These are phyloP conservation scores for Apotomis turbidana DNA, from an alignment of 2,888 invertebrate genomes.

Conservation along the genomic window DNA sequence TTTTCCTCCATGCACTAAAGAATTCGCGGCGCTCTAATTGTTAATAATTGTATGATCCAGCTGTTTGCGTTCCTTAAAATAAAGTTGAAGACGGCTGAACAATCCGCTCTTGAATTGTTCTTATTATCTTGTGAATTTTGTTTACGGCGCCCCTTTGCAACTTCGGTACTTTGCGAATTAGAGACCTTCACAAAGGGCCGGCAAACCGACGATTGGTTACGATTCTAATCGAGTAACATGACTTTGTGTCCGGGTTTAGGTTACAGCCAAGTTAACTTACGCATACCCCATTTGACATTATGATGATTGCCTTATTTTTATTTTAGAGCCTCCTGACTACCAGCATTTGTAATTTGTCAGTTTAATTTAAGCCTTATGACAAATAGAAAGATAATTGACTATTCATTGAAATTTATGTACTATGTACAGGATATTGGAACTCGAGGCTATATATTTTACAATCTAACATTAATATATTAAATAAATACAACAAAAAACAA, in stretches of 20 bases:
- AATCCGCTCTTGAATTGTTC: constrained; percentile 58
- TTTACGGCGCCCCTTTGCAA: constrained; percentile 52
- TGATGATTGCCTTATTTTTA: no score
- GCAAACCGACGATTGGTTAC: background rate
- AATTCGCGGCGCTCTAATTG: no score
- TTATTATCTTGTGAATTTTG: constrained; percentile 62
- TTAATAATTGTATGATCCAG: constrained; percentile 23
- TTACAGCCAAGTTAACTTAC: background rate
- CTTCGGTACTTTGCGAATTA: constrained; percentile 32
- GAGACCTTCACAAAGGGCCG: constrained; percentile 38
- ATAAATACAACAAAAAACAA: no score
- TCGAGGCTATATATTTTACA: no score
- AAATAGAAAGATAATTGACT: no score
- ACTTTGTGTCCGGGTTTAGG: background rate
- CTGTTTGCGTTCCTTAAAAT: constrained; percentile 14
- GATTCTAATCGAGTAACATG: background rate
- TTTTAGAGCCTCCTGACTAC: no score
- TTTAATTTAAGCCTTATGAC: no score
- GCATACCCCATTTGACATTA: background rate
- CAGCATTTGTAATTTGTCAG: no score
- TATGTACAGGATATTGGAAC: no score
- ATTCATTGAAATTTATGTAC: no score
- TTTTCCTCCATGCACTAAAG: no score
- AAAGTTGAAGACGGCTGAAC: constrained; percentile 42
- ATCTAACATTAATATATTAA: no score